These are phyloP conservation scores for Mormyrops attenuatus DNA, from an alignment of 2,797 vertebrate genomes.

Conservation along the genomic window DNA sequence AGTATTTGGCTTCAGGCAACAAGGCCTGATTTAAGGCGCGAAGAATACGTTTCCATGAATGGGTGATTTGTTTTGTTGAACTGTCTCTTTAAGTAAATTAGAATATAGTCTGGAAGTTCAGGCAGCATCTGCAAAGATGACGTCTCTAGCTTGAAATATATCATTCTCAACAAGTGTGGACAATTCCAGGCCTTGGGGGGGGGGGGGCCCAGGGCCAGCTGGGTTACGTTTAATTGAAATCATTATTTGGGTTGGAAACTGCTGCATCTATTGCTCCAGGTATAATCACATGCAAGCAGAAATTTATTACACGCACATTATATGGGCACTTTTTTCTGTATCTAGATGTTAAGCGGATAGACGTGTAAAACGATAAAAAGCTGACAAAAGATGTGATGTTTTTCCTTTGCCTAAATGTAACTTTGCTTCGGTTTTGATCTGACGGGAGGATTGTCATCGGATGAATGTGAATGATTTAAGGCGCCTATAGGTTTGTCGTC, in stretches of 20 bases:
- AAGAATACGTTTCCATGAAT: not conserved
- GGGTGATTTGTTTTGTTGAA: not conserved
- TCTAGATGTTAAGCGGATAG: not conserved
- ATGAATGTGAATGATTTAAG: not conserved
- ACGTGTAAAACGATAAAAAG: not conserved
- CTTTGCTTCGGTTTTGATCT: not conserved
- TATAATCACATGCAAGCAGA: not conserved
- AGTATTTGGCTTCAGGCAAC: not conserved
- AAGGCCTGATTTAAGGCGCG: not conserved
- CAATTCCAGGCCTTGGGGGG: not conserved
- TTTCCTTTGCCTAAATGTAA: not conserved
- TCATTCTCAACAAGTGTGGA: not conserved
- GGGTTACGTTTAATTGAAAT: not conserved
- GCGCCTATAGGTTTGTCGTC: not conserved
- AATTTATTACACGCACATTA: not conserved
- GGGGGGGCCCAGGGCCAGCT: not conserved
- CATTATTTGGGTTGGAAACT: not conserved
- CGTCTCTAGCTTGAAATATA: not conserved
- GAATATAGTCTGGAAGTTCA: not conserved
- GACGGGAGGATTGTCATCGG: not conserved
- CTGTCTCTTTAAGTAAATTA: not conserved
- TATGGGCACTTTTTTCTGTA: not conserved
- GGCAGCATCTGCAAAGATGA: not conserved
- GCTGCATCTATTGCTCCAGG: not conserved
- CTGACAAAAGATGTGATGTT: not conserved